phyloP scores from a whole-genome alignment of 1,140 invertebrate species.

The Ganaspis sp. region DNA sequence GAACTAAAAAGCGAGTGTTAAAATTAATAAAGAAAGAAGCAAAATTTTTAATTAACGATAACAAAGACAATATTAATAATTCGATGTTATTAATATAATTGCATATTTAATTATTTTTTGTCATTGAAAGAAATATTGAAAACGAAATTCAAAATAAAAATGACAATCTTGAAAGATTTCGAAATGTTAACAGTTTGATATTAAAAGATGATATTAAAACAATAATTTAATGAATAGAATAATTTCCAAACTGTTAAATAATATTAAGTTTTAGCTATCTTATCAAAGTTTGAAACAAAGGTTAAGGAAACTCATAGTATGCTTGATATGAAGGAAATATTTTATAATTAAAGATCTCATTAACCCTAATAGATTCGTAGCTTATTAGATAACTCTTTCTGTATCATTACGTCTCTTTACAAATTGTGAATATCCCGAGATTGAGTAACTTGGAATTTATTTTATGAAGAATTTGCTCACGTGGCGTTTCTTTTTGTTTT shows the following conservation, averaged over 20 bases:
- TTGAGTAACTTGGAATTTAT: background rate
- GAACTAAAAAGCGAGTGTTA: no score
- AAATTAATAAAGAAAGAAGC: no score
- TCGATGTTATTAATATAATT: no score
- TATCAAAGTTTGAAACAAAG: constrained; percentile 10
- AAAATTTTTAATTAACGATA: no score
- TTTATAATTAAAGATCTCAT: constrained; percentile 21
- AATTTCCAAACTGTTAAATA: background rate
- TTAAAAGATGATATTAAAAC: no score
- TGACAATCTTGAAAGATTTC: no score
- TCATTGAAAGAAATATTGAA: no score
- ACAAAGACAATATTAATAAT: no score
- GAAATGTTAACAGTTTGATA: no score
- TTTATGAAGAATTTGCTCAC: background rate
- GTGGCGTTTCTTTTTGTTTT: no score
- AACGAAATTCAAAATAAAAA: no score
- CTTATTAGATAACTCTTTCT: background rate
- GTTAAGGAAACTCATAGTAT: background rate
- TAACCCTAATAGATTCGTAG: constrained; percentile 9
- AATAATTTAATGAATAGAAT: background rate
- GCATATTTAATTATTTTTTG: no score
- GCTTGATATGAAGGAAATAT: background rate
- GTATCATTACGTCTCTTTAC: background rate
- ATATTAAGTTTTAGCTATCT: background rate
- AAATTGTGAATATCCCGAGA: background rate